Evolutionary conservation across 2,113 vertebrate genomes (phyloP).

Genomic region (Halcyon senegalensis): DNA sequence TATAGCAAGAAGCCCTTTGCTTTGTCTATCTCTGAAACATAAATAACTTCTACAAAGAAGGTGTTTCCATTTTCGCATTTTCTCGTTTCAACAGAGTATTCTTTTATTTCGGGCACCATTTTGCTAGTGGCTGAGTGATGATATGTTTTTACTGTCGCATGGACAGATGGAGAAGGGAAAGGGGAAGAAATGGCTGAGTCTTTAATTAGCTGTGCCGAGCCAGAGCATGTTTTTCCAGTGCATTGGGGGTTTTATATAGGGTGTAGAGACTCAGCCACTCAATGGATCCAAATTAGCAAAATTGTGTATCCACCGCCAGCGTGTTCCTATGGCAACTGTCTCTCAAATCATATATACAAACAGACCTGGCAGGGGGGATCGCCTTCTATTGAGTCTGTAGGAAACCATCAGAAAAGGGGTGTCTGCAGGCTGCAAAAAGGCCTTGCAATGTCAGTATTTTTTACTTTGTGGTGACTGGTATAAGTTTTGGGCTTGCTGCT

Average conservation of each 20-base stretch:
- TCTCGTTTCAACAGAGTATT: slow-evolving; percentile 34
- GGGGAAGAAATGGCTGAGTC: slow-evolving; percentile 62
- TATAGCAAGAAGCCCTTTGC: background rate
- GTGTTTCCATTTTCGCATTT: slow-evolving; percentile 32
- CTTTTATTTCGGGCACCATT: slow-evolving; percentile 51
- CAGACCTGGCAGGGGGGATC: slow-evolving; percentile 69
- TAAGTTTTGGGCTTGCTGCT: background rate
- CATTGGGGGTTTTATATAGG: slow-evolving; percentile 50
- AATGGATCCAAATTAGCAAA: slow-evolving; percentile 78
- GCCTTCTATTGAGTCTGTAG: slow-evolving; percentile 69
- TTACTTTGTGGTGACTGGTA: background rate
- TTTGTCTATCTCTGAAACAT: background rate
- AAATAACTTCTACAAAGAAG: slow-evolving; percentile 2
- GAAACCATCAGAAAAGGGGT: slow-evolving; percentile 64
- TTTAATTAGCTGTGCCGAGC: slow-evolving; percentile 75
- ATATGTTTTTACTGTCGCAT: slow-evolving; percentile 52
- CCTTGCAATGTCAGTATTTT: background rate
- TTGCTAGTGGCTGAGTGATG: slow-evolving; percentile 55
- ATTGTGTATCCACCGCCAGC: slow-evolving; percentile 70
- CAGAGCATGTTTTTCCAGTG: slow-evolving; percentile 65
- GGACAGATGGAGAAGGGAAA: slow-evolving; percentile 75
- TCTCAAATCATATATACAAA: slow-evolving; percentile 77
- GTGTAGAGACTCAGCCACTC: slow-evolving; percentile 40
- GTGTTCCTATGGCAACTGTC: slow-evolving; percentile 84
- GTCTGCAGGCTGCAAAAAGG: slow-evolving; percentile 56